Base-by-base conservation (phyloP, 2,113 vertebrate genomes). In the Spermophilus dauricus region DNA sequence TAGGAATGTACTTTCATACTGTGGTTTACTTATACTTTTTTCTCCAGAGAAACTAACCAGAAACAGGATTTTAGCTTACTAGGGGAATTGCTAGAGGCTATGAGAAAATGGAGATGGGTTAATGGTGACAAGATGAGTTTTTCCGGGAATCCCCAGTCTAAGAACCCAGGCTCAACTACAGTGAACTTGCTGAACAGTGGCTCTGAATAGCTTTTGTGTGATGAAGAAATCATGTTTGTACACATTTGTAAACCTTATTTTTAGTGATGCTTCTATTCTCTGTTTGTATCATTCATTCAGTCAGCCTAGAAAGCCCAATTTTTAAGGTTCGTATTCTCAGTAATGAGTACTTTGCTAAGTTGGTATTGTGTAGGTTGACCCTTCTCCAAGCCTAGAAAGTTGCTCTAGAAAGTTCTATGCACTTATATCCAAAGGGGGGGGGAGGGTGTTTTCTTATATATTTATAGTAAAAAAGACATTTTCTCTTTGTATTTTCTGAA, bases 351-450 rank as follows among this genome's bases (percentile, higher is more conserved):
- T 61, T 4, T 72, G 84, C 8, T 67, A 87, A 81, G 67, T 82
- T 77, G 65, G 1, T 78, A 51, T 85, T 92, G 81, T 92, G 81
- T 9, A 77, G 24, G n/a, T 78, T 70, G 37, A 53, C 24, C 8
- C 16, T 76, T 80, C 56, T 48, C 26, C 61, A 58, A 90, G 51
- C 20, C 32, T 77, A 42, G 39, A 42, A 42, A 42, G 39, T 26
- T 94, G 28, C 24, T 96, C 86, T 89, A 88, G 85, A 91, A 93
- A 51, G 20, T 93, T 91, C 26, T 93, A 39, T 70, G 30, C 10
- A 78, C 13, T 95, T 77, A 89, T 20, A 86, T 34, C 18, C 37
- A 76, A 82, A 6, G 58, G 1, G 20, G 4, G 0, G 56, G 56
- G 24, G 75, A 53, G 17, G 16, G 16, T 94, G 16, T 20, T 42